A percentile compares a stretch with the other conserved stretches of the same genome.
These are phyloP conservation scores for Pissodes strobi DNA, from an alignment of 1,140 invertebrate species.

Conservation along the genomic window DNA sequence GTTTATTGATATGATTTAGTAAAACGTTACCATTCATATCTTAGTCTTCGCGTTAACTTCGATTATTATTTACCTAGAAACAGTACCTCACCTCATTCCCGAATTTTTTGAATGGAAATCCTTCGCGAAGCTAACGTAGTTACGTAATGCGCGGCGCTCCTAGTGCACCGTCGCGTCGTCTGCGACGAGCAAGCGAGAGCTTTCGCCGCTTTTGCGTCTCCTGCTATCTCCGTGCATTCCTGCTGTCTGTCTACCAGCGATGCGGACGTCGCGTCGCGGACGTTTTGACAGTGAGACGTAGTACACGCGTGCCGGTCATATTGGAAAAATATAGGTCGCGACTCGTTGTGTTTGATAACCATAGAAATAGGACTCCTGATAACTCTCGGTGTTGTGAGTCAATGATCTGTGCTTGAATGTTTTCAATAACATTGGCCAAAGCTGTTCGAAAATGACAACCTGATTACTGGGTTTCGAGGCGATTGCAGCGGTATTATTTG, in stretches of 20 bases:
- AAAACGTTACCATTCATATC: too few relatives aligned
- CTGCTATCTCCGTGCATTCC: slow-evolving; percentile 23
- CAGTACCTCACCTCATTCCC: too few relatives aligned
- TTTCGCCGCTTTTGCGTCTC: slow-evolving; percentile 14
- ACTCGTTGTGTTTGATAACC: slow-evolving; percentile 4
- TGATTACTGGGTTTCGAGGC: neutral
- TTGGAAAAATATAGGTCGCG: slow-evolving; percentile 26
- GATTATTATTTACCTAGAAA: too few relatives aligned
- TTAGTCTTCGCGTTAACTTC: too few relatives aligned
- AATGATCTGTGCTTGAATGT: slow-evolving; percentile 7
- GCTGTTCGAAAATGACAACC: too few relatives aligned
- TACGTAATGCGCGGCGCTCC: slow-evolving; percentile 24
- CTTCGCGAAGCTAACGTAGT: neutral
- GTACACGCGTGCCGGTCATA: slow-evolving; percentile 15
- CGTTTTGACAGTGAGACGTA: neutral
- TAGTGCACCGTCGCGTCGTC: slow-evolving; percentile 5
- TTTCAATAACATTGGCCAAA: neutral
- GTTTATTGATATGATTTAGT: too few relatives aligned
- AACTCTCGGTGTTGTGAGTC: slow-evolving; percentile 13
- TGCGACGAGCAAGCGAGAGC: slow-evolving; percentile 25
- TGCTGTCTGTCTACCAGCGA: slow-evolving; percentile 13
- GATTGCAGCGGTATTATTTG: too few relatives aligned
- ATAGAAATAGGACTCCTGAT: slow-evolving; percentile 5
- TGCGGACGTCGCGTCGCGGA: slow-evolving; percentile 13
- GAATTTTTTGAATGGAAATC: too few relatives aligned